phyloP scores from a whole-genome alignment of 1,140 invertebrate genomes.

The Solenopsis fugax region DNA sequence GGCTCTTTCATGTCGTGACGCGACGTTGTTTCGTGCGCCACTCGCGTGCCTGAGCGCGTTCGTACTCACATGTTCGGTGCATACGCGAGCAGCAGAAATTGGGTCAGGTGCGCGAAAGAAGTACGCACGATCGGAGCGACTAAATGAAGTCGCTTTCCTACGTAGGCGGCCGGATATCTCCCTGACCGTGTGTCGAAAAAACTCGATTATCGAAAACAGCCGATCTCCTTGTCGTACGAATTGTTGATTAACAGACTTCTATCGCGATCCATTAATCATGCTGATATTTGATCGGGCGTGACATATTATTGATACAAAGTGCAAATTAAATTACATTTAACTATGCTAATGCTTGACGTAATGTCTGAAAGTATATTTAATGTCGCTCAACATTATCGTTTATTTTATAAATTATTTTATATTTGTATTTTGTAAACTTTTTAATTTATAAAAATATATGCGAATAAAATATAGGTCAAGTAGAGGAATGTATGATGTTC shows the following conservation, averaged over 20 bases:
- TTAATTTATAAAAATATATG: neutral
- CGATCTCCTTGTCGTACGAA: neutral
- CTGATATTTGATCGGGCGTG: neutral
- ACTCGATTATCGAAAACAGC: neutral
- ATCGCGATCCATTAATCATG: neutral
- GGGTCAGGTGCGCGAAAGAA: slow-evolving; percentile 57
- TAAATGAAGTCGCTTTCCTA: slow-evolving; percentile 53
- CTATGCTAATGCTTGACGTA: neutral
- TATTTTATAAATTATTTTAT: neutral
- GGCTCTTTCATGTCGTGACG: slow-evolving; percentile 8
- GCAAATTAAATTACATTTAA: slow-evolving; percentile 1
- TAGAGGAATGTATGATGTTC: neutral
- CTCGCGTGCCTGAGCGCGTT: slow-evolving; percentile 1
- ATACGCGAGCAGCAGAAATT: slow-evolving; percentile 56
- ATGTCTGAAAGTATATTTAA: neutral
- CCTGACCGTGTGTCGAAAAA: neutral
- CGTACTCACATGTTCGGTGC: neutral
- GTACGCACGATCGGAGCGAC: slow-evolving; percentile 19
- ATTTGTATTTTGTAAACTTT: neutral
- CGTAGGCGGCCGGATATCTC: slow-evolving; percentile 27
- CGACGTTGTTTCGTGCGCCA: neutral
- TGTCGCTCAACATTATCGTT: neutral
- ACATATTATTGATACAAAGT: neutral
- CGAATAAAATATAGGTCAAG: too few species aligned
- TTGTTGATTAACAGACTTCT: neutral